A percentile compares a stretch with the other conserved stretches of the same genome.
phyloP scores from a whole-genome alignment of 2,797 vertebrate genomes.

The Champsocephalus gunnari region DNA sequence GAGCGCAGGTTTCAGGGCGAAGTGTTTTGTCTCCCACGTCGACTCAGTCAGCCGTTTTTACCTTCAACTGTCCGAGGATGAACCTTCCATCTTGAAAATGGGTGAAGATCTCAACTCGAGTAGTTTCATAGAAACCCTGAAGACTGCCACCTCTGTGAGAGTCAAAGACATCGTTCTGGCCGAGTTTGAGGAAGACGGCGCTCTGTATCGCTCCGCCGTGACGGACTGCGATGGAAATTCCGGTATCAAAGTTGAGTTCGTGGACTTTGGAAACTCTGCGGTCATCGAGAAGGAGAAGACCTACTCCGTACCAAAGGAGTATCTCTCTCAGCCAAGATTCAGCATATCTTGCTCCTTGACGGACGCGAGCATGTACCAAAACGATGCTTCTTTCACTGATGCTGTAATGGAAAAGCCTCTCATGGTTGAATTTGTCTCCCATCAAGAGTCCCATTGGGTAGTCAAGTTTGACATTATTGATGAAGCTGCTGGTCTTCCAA shows the following conservation, averaged over 20 bases:
- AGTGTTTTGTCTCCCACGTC: constrained; percentile 83
- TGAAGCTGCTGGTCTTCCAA: constrained; percentile 38
- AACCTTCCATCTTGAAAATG: constrained; percentile 84
- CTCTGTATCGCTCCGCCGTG: constrained; percentile 87
- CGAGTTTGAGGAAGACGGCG: constrained; percentile 79
- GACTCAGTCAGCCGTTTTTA: constrained; percentile 83
- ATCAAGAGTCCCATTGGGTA: constrained; percentile 81
- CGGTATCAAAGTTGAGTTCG: constrained; percentile 85
- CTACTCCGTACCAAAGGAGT: constrained; percentile 74
- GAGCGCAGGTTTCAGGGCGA: constrained; percentile 69
- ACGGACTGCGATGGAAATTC: constrained; percentile 65
- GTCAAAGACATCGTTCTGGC: constrained; percentile 83
- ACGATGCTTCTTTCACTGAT: constrained; percentile 74
- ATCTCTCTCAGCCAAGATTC: constrained; percentile 82
- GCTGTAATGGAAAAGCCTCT: constrained; percentile 78
- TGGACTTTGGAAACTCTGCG: constrained; percentile 90
- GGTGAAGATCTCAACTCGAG: constrained; percentile 80
- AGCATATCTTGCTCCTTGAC: constrained; percentile 85
- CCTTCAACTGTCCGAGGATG: constrained; percentile 87
- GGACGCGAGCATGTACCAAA: constrained; percentile 60
- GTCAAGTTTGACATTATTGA: constrained; percentile 78
- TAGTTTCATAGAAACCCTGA: constrained; percentile 46
- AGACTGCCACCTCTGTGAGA: constrained; percentile 48
- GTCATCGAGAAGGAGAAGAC: constrained; percentile 80
- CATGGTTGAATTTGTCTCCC: constrained; percentile 85